Evolutionary conservation across 1,140 invertebrate species (phyloP), one percentile per base, ranked within the genome.

Genomic region (Nomia melanderi): DNA sequence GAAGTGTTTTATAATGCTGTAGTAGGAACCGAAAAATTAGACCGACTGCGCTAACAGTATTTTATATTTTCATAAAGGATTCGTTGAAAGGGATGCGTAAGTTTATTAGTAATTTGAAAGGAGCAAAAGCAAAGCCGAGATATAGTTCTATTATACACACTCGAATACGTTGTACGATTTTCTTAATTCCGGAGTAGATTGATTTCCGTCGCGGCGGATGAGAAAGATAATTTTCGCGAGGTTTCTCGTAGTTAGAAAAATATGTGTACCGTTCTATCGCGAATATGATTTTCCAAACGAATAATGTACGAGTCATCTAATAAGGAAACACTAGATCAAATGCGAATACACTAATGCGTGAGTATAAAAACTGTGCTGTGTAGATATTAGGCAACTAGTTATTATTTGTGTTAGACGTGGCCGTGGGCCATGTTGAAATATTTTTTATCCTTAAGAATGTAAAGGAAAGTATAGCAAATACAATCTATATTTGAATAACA

Each of bases 1-100:
- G 33, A 44, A 59, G n/a, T 59, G 65, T 76, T 76, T 76, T 76
- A 76, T 69, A 59, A 76, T 67, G 36, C 27, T 47, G 29, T 67
- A 59, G 73, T 76, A 69, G 59, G 54, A 23, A 77, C 27, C 44
- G 27, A 76, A 50, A 27, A 63, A 47, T 33, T 63, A 63, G 50
- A 44, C 11, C 27, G 5, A 41, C 12, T 17, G 14, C 39, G 9
- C 25, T 23, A 47, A 20, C 9, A 41, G n/a, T 31, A 39, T 67
- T 77, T 44, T 25, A 70, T 70, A 60, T 53, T 56, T 39, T 54
- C 62, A 56, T 75, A 62, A 54, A 56, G 56, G 8, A 23, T 56
- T 62, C 36, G 44, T 3, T 12, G 29, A n/a, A 50, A n/a, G 14
- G 17, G 23, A 27, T 67, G 41, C 41, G 60, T 72, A 47, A 50